These are phyloP conservation scores for Dicycla oo DNA, from an alignment of 2,888 invertebrate genomes.

Conservation along the genomic window DNA sequence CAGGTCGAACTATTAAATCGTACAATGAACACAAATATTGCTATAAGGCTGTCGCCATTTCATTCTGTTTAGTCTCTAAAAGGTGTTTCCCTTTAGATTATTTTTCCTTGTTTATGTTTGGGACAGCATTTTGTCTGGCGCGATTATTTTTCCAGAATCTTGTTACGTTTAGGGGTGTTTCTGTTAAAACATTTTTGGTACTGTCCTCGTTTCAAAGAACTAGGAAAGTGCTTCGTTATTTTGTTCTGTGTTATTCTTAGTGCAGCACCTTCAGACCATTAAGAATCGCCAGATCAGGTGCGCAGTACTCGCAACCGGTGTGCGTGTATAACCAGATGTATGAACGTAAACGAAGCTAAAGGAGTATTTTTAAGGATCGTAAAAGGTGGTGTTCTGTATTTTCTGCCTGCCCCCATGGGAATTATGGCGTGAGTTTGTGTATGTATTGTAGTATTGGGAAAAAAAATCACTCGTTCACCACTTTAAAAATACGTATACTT, in stretches of 20 bases:
- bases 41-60: conserved; percentile 21
- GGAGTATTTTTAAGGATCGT: no score
- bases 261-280: background rate
- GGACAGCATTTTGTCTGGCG: conserved; percentile 18
- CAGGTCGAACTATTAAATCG: conserved; percentile 34
- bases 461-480: no score
- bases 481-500: no score
- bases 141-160: conserved; percentile 34
- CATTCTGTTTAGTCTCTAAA: conserved; percentile 28
- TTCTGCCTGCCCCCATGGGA: no score
- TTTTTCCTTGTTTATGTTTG: conserved; percentile 42
- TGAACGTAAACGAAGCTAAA: no score
- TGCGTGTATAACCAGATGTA: background rate
- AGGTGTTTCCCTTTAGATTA: conserved; percentile 35
- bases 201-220: background rate
- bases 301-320: background rate
- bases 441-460: no score
- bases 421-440: background rate
- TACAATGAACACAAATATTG: conserved; percentile 29
- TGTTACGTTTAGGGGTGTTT: conserved; percentile 17
- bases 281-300: background rate
- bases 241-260: background rate
- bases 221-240: background rate
- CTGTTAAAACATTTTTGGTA: background rate
- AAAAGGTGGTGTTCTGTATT: background rate